Percentiles rank a stretch among this genome's conserved stretches.
phyloP scores from a whole-genome alignment of 2,113 vertebrate genomes.

The Austrofundulus limnaeus region DNA sequence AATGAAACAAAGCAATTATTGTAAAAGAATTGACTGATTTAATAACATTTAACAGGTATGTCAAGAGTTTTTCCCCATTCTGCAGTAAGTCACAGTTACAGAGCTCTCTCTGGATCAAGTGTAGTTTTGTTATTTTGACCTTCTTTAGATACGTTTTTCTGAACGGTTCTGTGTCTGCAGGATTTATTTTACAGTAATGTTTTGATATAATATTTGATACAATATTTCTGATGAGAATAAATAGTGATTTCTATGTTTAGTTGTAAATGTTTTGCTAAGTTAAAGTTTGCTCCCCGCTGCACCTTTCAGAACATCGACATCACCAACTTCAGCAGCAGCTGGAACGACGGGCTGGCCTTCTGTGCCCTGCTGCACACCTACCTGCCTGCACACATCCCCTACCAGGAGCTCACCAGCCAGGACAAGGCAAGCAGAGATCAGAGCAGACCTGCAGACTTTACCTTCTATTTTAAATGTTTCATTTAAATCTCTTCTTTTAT shows the following conservation, averaged over 20 bases:
- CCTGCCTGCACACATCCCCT: constrained; percentile 95
- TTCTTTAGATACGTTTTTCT: too few relatives aligned
- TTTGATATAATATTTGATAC: too few relatives aligned
- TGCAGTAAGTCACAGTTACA: too few relatives aligned
- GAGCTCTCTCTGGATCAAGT: too few relatives aligned
- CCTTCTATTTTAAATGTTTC: too few relatives aligned
- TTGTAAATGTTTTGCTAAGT: constrained; percentile 28
- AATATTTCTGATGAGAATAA: neutral
- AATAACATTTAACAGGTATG: too few relatives aligned
- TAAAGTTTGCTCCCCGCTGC: neutral
- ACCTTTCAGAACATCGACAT: constrained; percentile 92
- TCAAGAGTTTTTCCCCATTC: too few relatives aligned
- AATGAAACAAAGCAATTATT: too few relatives aligned
- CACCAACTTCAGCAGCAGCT: constrained; percentile 99
- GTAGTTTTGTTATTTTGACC: too few relatives aligned
- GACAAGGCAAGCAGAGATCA: constrained; percentile 84
- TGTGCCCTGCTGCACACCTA: constrained; percentile 96
- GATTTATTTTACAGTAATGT: too few relatives aligned
- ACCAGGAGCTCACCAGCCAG: constrained; percentile 91
- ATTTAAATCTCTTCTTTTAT: constrained; percentile 11
- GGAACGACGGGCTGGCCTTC: constrained; percentile 96
- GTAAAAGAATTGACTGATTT: too few relatives aligned
- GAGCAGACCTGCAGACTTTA: rapidly evolving
- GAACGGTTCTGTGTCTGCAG: too few relatives aligned
- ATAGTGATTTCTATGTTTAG: constrained; percentile 6